Base-by-base conservation (phyloP, 1,140 invertebrate species). In the Drosophila leontia region DNA sequence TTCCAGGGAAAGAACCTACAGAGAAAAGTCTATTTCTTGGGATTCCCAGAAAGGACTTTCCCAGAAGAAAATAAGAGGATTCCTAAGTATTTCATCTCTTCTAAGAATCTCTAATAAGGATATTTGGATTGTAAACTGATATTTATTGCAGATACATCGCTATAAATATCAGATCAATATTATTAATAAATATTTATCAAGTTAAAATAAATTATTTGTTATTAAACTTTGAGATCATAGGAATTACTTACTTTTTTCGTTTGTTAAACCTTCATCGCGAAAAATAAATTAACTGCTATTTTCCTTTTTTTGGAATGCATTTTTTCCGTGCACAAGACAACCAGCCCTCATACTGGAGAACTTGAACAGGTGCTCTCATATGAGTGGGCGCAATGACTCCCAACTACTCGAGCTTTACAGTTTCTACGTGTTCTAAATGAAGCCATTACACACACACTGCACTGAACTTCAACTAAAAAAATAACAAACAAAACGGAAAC, bases 391-490 rank as follows among this genome's bases (percentile, higher is more conserved):
- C 15, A 47, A 29, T 45, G 50, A 34, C 47, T 41, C 26, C 51
- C 42, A 17, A 35, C 42, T 56, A 15, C 19, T 47, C 39, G 32
- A 37, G 45, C 26, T 55, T 26, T 57, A 13, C 50, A 50, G 62
- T 50, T 64, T 37, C 19, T 67, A 61, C 59, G 67, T 65, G 71
- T 44, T 58, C 68, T 62, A 77, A 82, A 82, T 87, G 80, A 87
- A 87, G 76, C 76, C 83, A 80, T 80, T 72, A 55, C 47, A 77
- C 63, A 55, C 47, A 77, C 63, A 50, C 19, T 71, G 47, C 34
- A 39, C 53, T 55, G 19, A 37, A 55, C 34, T 55, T 23, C 19
- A 60, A 42, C 64, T 26, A 56, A 32, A 26, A 53, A 84, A 80
- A 71, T 61, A 65, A 48, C 58, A 53, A 59, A 32, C 3, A 11